Evolutionary conservation across 2,888 invertebrate genomes (phyloP).

Genomic region (Mythimna loreyi): DNA sequence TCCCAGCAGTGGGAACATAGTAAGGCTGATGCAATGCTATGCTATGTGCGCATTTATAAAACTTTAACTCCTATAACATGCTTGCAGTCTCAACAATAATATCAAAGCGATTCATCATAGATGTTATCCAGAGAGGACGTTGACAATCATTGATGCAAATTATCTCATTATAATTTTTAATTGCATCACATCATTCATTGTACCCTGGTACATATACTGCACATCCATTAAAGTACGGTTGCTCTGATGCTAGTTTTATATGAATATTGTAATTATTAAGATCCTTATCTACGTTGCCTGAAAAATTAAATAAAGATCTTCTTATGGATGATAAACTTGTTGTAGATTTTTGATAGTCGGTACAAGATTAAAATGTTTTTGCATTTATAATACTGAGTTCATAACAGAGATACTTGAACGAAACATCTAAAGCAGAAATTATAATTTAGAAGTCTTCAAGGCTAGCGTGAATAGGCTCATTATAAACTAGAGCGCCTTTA

Average conservation of each 20-base stretch:
- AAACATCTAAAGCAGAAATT: not conserved
- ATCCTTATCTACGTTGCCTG: slow-evolving; percentile 26
- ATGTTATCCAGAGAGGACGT: slow-evolving; percentile 36
- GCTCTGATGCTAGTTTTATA: slow-evolving; percentile 17
- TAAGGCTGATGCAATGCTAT: too few relatives aligned
- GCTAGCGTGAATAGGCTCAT: too few relatives aligned
- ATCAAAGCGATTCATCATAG: slow-evolving; percentile 24
- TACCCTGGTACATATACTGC: slow-evolving; percentile 37
- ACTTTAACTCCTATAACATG: not conserved
- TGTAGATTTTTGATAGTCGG: slow-evolving; percentile 5
- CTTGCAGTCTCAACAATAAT: slow-evolving; percentile 6
- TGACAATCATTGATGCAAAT: slow-evolving; percentile 57
- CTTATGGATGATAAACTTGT: not conserved
- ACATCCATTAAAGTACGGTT: slow-evolving; percentile 20
- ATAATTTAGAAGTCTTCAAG: too few relatives aligned
- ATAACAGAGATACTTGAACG: too few relatives aligned
- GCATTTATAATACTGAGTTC: not conserved
- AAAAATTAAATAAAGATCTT: slow-evolving; percentile 16
- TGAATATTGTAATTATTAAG: slow-evolving; percentile 21
- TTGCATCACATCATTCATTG: slow-evolving; percentile 45
- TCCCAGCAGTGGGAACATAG: too few relatives aligned
- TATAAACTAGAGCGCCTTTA: too few relatives aligned
- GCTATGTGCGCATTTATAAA: not conserved
- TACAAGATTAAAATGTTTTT: not conserved
- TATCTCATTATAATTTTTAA: slow-evolving; percentile 60